Percentiles rank a stretch among this genome's conserved stretches.
These are phyloP conservation scores for Drosophila hydei DNA, from an alignment of 1,140 invertebrate genomes.

Conservation along the genomic window DNA sequence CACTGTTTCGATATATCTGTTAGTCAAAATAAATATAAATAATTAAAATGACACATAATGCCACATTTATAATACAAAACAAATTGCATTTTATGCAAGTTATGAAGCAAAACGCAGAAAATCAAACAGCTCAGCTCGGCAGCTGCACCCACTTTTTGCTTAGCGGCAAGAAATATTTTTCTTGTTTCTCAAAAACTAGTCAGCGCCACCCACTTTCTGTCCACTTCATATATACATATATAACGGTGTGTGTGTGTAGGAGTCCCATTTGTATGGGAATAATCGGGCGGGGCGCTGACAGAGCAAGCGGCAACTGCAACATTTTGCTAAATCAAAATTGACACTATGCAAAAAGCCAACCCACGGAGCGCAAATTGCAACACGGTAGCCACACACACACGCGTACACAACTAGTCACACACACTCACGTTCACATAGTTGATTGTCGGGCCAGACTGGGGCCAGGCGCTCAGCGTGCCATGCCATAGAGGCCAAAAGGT, in stretches of 20 bases:
- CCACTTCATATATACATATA: constrained; percentile 25
- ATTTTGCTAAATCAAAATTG: constrained; percentile 79
- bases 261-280: constrained; percentile 55
- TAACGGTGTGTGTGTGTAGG: constrained; percentile 36
- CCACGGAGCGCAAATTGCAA: constrained; percentile 67
- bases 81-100: constrained; percentile 54
- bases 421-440: constrained; percentile 10
- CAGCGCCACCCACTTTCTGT: constrained; percentile 75
- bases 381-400: constrained; percentile 60
- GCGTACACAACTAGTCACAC: constrained; percentile 7
- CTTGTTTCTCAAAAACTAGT: constrained; percentile 57
- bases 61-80: constrained; percentile 21
- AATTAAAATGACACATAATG: constrained; percentile 15
- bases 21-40: constrained; percentile 7
- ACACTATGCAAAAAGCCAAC: constrained; percentile 78
- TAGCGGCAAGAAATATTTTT: constrained; percentile 58
- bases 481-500: constrained; percentile 74
- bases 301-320: constrained; percentile 45
- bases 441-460: constrained; percentile 58
- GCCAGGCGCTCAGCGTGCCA: constrained; percentile 74
- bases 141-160: constrained; percentile 67
- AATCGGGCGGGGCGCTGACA: constrained; percentile 70
- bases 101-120: constrained; percentile 6
- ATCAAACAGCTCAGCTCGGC: constrained; percentile 11
- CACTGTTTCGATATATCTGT: background rate